Percentiles rank a stretch among this genome's conserved stretches.
Evolutionary conservation across 2,888 invertebrate genomes (phyloP).

Genomic region (Hoplodrina blanda): DNA sequence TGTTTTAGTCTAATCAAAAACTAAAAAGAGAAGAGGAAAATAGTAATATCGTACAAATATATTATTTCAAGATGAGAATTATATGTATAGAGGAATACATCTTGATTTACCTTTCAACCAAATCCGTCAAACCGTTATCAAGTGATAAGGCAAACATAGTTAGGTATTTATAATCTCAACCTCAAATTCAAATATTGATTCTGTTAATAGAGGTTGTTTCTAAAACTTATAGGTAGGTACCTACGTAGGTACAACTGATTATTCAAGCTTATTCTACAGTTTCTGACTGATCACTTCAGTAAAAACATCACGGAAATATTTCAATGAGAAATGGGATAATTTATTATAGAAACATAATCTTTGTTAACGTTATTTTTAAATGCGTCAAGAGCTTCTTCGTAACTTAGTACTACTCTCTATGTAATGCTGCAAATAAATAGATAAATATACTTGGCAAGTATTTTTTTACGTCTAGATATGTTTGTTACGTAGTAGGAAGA

Average conservation of each 20-base stretch:
- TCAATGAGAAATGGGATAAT: not conserved
- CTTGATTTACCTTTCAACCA: constrained; percentile 3
- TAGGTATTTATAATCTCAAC: constrained; percentile 14
- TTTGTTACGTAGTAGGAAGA: not conserved
- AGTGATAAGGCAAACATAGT: constrained; percentile 17
- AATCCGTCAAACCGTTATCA: constrained; percentile 18
- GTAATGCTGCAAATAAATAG: not conserved
- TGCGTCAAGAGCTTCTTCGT: not conserved
- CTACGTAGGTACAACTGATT: not conserved
- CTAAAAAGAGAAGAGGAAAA: too few species aligned
- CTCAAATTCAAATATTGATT: constrained; percentile 24
- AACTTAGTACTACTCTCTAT: not conserved
- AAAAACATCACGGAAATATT: constrained; percentile 17
- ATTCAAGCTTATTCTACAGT: constrained; percentile 5
- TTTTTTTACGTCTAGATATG: not conserved
- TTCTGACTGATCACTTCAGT: not conserved
- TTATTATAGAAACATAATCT: not conserved
- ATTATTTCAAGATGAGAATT: not conserved
- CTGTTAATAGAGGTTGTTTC: constrained; percentile 20
- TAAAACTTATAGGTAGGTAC: constrained; percentile 3
- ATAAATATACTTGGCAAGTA: not conserved
- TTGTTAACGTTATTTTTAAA: constrained; percentile 25
- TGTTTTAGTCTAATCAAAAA: too few species aligned
- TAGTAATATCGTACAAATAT: not conserved
- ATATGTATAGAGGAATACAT: not conserved